Base-by-base conservation (phyloP, 1,140 invertebrate species). In the Diachasma alloeum region DNA sequence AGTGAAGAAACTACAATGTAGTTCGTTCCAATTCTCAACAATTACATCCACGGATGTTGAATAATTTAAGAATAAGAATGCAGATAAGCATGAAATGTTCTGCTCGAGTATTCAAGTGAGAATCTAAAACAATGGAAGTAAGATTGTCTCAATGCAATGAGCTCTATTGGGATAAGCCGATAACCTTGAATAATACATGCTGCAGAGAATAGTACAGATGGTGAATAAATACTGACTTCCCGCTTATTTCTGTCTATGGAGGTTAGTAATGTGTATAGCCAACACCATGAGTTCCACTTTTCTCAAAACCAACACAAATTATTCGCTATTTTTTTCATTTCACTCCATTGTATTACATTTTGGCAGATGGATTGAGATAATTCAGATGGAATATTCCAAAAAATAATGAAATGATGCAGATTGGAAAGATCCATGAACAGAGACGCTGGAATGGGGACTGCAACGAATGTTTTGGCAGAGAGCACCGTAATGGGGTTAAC, bases 201-300 rank as follows among this genome's bases (percentile, higher is more conserved):
- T 13, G 24, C 24, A 15, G 59, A 63, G 17, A 53, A 53, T 53
- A 53, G 22, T 63, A n/a, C 59, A 31, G 9, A 26, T 31, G 24
- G 59, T 63, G 59, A 63, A 63, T 24, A 26, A 63, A 63, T 63
- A 63, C 59, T 26, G 59, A 63, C 19, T 63, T 63, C 59, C 59
- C 59, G 59, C 59, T 63, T 63, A 63, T 63, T 63, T 63, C n/a
- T 2, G 22, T 26, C 24, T 63, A 63, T 63, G 59, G 59, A 63
- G 59, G 59, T 63, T 63, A 63, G 59, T 63, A 53, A 17, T 26
- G 59, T 26, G 48, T 56, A n/a, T 22, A 26, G 22, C 24, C 24
- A 6, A 26, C 59, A 63, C 59, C 59, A 63, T 63, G 59, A 63
- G 24, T 26, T 26, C 3, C 24, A 63, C 48, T 53, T 53, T 3